Evolutionary conservation across 1,140 invertebrate genomes (phyloP).

Genomic region (Drosophila albomicans): DNA sequence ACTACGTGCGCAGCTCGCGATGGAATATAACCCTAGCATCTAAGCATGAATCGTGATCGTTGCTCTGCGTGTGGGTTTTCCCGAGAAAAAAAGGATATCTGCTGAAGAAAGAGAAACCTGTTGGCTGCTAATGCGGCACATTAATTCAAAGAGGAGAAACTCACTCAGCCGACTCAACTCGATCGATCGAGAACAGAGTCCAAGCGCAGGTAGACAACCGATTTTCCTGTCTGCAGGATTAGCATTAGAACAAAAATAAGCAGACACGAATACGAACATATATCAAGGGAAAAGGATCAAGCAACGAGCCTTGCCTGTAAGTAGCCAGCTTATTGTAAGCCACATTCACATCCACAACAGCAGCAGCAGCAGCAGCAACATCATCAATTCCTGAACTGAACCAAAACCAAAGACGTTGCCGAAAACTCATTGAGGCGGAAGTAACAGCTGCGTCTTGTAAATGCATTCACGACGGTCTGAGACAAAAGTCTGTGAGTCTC

Average conservation of each 20-base stretch:
- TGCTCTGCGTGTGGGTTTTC: conserved; percentile 34
- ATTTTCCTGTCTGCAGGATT: conserved; percentile 62
- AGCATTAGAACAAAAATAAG: conserved; percentile 59
- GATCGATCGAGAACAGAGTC: conserved; percentile 24
- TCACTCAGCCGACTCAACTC: conserved; percentile 19
- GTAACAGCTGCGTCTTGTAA: conserved; percentile 74
- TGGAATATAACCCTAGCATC: conserved; percentile 38
- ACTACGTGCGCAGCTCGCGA: conserved; percentile 43
- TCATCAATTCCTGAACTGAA: conserved; percentile 10
- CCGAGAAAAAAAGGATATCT: conserved; percentile 42
- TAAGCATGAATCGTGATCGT: conserved; percentile 17
- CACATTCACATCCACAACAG: conserved; percentile 21
- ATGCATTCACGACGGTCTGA: conserved; percentile 46
- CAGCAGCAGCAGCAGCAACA: conserved; percentile 19
- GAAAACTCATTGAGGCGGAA: conserved; percentile 62
- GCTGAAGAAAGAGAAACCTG: conserved; percentile 51
- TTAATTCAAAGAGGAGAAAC: conserved; percentile 69
- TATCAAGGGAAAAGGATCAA: conserved; percentile 43
- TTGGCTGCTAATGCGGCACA: conserved; percentile 70
- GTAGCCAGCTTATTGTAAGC: conserved; percentile 56
- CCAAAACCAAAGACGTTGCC: conserved; percentile 25
- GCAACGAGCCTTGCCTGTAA: conserved; percentile 40
- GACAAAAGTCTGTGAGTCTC: conserved; percentile 19
- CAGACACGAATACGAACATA: neutral
- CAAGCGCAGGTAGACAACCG: conserved; percentile 58